Percentiles rank a stretch among this genome's conserved stretches.
Conservation (phyloP, 2,888 invertebrate genomes). For the Chouioia cunea region DNA sequence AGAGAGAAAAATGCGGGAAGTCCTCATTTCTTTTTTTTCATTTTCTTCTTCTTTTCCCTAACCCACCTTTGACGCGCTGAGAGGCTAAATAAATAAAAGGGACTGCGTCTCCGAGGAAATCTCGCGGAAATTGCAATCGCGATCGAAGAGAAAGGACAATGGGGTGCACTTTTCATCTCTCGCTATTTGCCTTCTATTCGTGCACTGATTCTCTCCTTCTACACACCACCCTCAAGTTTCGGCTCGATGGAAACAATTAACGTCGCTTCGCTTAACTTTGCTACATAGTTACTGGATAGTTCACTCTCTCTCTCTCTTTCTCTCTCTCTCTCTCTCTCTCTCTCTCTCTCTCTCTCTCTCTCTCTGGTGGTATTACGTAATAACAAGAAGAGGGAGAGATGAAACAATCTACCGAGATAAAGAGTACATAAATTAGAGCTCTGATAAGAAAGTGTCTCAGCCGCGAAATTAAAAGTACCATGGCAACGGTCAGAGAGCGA, state of each 20-base stretch:
- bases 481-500: no score
- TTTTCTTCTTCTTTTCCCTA: not conserved
- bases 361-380: not conserved
- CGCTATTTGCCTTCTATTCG: constrained; percentile 24
- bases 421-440: constrained; percentile 28
- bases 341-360: constrained; percentile 16
- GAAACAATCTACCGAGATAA: constrained; percentile 11
- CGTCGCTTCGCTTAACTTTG: constrained; percentile 2
- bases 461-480: no score
- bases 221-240: constrained; percentile 8
- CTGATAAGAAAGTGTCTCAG: no score
- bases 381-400: no score
- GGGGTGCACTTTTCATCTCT: not conserved
- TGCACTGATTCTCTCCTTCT: constrained; percentile 11
- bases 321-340: constrained; percentile 17
- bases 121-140: constrained; percentile 44
- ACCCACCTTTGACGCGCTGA: not conserved
- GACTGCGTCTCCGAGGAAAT: constrained; percentile 42
- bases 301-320: constrained; percentile 15
- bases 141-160: constrained; percentile 20
- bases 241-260: constrained; percentile 38
- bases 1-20: not conserved
- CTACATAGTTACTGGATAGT: not conserved
- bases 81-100: constrained; percentile 30
- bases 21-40: not conserved